Percentiles rank a stretch among this genome's conserved stretches.
Conservation (phyloP, 2,113 vertebrate species). For the Erythrolamprus reginae region DNA sequence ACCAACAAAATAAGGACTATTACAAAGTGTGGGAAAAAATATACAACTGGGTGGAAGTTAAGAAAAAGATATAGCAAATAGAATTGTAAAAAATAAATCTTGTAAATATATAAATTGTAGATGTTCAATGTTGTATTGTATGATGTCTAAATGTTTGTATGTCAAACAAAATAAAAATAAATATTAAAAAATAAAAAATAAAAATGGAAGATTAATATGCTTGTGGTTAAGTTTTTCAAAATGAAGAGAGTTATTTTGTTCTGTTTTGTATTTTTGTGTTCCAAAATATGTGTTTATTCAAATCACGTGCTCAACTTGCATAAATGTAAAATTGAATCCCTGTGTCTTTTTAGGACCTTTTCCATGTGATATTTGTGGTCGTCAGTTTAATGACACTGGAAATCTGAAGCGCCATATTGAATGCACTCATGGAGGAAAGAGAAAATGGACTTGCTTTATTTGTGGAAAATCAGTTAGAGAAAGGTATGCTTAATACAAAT, state of each 20-base stretch:
- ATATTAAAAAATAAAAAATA: too few species aligned
- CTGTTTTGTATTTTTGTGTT: background rate
- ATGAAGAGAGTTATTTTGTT: background rate
- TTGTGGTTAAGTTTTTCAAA: background rate
- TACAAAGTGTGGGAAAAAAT: too few species aligned
- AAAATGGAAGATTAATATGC: background rate
- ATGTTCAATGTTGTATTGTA: too few species aligned
- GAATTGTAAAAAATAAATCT: too few species aligned
- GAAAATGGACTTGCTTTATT: conserved; percentile 94
- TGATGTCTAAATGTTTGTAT: too few species aligned
- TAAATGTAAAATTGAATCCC: accelerated
- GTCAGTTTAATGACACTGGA: conserved; percentile 95
- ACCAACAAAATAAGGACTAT: too few species aligned
- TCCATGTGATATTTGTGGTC: conserved; percentile 95
- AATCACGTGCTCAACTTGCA: background rate
- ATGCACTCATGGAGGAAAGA: conserved; percentile 95
- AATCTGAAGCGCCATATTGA: conserved; percentile 95
- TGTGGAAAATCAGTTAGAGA: conserved; percentile 97
- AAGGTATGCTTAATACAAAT: conserved; percentile 71
- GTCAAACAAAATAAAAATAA: too few species aligned
- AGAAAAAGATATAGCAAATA: too few species aligned
- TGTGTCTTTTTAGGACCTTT: conserved; percentile 80
- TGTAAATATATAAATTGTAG: too few species aligned
- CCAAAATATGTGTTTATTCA: background rate
- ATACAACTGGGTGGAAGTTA: too few species aligned